phyloP scores from a whole-genome alignment of 2,797 vertebrate species.

The Arrhamphus sclerolepis region DNA sequence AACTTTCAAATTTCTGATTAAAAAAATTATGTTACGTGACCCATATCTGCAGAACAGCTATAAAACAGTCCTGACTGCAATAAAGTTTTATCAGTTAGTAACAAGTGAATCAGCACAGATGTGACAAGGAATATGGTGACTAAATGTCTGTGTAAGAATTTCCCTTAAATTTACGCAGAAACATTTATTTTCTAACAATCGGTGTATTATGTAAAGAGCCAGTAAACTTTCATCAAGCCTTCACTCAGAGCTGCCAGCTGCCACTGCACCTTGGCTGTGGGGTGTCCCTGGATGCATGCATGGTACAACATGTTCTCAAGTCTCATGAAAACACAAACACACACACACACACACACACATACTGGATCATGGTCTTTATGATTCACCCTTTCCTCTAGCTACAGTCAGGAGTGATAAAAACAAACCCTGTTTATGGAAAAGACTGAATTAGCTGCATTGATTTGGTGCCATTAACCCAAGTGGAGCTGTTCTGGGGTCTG shows the following conservation, averaged over 20 bases:
- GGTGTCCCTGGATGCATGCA: conserved; percentile 36
- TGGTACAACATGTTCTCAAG: conserved; percentile 49
- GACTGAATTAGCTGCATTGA: conserved; percentile 47
- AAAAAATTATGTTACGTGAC: no score
- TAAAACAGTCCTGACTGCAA: no score
- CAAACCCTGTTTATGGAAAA: conserved; percentile 60
- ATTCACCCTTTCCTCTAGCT: conserved; percentile 70
- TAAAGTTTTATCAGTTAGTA: no score
- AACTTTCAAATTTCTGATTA: no score
- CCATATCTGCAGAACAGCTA: no score
- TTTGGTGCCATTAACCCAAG: conserved; percentile 45
- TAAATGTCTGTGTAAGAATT: no score
- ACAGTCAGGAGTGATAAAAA: conserved; percentile 54
- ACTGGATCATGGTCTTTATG: conserved; percentile 62
- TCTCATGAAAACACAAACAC: conserved; percentile 27
- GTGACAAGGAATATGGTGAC: neutral
- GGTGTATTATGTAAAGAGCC: conserved; percentile 46
- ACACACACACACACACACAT: conserved; percentile 47
- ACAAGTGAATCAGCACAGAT: neutral
- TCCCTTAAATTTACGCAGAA: neutral
- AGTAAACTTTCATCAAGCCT: conserved; percentile 24
- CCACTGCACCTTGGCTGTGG: conserved; percentile 21
- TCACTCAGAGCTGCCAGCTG: conserved; percentile 22
- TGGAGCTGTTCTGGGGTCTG: conserved; percentile 36
- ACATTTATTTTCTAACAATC: conserved; percentile 14